Evolutionary conservation across 2,888 invertebrate species (phyloP).

Genomic region (Nemotelus nigrinus): DNA sequence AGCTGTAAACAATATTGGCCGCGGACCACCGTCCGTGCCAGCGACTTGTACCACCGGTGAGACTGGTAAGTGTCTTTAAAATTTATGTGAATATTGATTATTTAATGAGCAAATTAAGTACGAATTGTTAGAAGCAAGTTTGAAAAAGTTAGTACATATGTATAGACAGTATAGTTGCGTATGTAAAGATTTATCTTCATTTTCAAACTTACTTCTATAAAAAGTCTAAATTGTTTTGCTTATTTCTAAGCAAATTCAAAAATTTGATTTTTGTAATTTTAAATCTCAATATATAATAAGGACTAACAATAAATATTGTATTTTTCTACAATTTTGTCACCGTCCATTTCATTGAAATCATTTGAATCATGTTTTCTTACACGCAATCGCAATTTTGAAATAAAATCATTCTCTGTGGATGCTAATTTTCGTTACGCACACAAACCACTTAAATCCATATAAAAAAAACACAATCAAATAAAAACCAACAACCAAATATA

Average conservation of each 20-base stretch:
- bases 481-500: conserved; percentile 14
- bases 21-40: conserved; percentile 88
- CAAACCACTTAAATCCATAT: conserved; percentile 7
- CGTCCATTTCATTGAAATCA: conserved; percentile 11
- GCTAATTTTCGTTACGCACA: conserved; percentile 40
- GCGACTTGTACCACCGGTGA: conserved; percentile 95
- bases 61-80: conserved; percentile 78
- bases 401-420: conserved; percentile 27
- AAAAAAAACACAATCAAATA: conserved; percentile 32
- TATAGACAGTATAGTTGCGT: background rate
- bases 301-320: background rate
- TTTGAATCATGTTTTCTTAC: conserved; percentile 15
- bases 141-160: background rate
- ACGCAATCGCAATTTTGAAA: conserved; percentile 38
- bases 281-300: background rate
- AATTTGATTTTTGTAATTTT: conserved; percentile 1
- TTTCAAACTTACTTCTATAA: conserved; percentile 47
- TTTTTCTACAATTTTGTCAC: background rate
- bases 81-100: too few species aligned
- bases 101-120: too few species aligned
- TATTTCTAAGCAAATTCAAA: conserved; percentile 15
- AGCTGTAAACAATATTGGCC: conserved; percentile 93
- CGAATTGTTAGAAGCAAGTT: background rate
- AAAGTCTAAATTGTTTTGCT: conserved; percentile 44
- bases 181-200: conserved; percentile 54